These are phyloP conservation scores for Okapia johnstoni DNA, from an alignment of 2,113 vertebrate species.

Conservation along the genomic window DNA sequence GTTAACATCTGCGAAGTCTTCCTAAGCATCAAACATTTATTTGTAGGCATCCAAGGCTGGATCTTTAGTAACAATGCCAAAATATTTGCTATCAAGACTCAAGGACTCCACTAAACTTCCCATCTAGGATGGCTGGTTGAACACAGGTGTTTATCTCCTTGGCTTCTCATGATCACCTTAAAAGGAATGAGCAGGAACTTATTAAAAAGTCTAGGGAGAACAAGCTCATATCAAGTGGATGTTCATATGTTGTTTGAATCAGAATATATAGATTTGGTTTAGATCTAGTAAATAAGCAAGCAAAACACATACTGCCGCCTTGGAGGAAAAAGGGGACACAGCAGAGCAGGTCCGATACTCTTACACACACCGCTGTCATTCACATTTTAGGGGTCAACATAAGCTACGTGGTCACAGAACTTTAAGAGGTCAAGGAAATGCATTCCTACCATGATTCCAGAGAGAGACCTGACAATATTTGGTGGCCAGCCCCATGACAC, in stretches of 20 bases:
- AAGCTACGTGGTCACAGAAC: neutral
- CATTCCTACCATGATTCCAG: neutral
- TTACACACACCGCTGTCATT: neutral
- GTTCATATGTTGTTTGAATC: neutral
- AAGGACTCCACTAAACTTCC: neutral
- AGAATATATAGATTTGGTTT: neutral
- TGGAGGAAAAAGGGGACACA: neutral
- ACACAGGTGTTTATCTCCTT: neutral
- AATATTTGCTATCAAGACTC: neutral
- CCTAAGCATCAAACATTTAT: neutral
- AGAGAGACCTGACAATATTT: neutral
- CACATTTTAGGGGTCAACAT: neutral
- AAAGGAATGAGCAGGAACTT: neutral
- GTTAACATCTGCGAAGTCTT: neutral
- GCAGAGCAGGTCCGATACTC: neutral
- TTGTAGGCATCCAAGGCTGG: neutral
- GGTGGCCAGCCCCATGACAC: neutral
- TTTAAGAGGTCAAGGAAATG: neutral
- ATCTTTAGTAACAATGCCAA: neutral
- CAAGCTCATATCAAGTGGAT: neutral
- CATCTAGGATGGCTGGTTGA: neutral
- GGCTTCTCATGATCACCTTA: neutral
- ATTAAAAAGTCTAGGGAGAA: neutral
- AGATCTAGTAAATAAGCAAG: neutral
- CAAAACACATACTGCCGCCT: neutral